These are phyloP conservation scores for Corydoras maculifer DNA, from an alignment of 2,113 vertebrate genomes.

Conservation along the genomic window DNA sequence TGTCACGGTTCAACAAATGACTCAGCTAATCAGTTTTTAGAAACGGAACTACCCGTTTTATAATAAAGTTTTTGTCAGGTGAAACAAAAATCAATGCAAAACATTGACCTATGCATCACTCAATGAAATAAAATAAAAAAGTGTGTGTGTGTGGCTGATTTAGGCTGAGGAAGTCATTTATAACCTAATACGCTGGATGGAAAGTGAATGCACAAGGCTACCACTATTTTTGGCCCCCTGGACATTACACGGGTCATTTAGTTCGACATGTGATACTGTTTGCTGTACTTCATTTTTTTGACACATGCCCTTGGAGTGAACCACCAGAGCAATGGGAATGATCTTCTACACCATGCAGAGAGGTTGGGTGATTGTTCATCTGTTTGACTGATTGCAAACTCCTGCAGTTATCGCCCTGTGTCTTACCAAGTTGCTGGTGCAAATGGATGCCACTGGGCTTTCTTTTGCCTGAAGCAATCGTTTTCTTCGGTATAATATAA, in stretches of 20 bases:
- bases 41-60: too few relatives aligned
- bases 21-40: too few relatives aligned
- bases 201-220: slow-evolving; percentile 8
- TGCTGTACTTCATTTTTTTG: slow-evolving; percentile 49
- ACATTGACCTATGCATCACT: slow-evolving; percentile 7
- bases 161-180: background rate
- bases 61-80: slow-evolving; percentile 8
- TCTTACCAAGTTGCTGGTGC: slow-evolving; percentile 2
- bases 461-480: background rate
- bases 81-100: slow-evolving; percentile 30
- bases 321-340: slow-evolving; percentile 13
- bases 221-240: slow-evolving; percentile 35
- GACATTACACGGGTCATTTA: slow-evolving; percentile 53
- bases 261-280: slow-evolving; percentile 24
- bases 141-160: background rate
- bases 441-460: background rate
- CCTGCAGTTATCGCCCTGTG: background rate
- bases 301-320: slow-evolving; percentile 52
- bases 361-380: background rate
- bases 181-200: slow-evolving; percentile 14
- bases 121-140: background rate
- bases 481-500: background rate
- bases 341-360: background rate
- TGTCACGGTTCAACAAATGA: too few relatives aligned
- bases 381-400: background rate